Conservation (phyloP, 2,888 invertebrate species). For the Pristionchus entomophagus region DNA sequence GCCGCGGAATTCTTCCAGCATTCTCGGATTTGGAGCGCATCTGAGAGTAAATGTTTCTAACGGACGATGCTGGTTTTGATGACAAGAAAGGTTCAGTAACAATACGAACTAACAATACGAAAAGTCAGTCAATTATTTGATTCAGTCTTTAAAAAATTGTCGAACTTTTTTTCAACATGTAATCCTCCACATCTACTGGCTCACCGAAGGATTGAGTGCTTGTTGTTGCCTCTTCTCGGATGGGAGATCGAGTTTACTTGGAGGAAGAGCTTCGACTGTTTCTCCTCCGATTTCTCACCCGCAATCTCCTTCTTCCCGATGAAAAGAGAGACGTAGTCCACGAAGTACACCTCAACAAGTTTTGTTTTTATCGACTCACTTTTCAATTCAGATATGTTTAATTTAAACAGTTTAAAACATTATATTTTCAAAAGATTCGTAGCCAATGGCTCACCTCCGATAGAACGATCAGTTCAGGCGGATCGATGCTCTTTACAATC, state of each 20-base stretch:
- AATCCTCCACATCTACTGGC: background rate
- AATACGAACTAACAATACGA: too few species aligned
- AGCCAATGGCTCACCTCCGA: background rate
- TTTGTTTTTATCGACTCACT: background rate
- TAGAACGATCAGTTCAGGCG: background rate
- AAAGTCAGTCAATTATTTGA: too few species aligned
- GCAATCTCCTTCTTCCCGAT: background rate
- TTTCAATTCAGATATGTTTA: background rate
- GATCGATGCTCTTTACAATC: background rate
- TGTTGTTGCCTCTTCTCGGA: constrained; percentile 1
- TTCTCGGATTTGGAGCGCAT: background rate
- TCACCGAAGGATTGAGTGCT: background rate
- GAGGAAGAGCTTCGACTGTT: background rate
- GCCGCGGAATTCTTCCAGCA: background rate
- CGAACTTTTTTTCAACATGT: too few species aligned
- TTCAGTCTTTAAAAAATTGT: too few species aligned
- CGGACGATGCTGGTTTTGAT: too few species aligned
- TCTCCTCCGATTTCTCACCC: background rate
- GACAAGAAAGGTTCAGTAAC: too few species aligned
- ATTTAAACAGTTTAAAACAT: too few species aligned
- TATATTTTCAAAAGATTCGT: background rate
- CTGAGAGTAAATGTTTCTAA: background rate
- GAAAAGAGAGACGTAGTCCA: background rate
- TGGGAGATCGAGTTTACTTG: background rate
- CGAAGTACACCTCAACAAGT: background rate